phyloP scores from a whole-genome alignment of 2,113 vertebrate species.

The Marcusenius ussheri region DNA sequence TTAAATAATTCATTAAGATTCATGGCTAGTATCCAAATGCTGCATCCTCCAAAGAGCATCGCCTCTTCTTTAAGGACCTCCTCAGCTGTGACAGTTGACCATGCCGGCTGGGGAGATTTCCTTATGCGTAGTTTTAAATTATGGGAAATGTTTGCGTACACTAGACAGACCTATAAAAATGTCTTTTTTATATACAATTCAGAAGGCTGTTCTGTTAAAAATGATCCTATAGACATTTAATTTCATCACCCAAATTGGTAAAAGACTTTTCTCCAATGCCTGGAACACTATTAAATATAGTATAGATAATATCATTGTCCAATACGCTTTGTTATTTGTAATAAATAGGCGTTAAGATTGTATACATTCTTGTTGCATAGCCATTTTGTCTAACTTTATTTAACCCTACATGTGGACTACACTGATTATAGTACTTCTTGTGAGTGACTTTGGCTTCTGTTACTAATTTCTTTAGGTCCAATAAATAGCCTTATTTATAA shows the following conservation, averaged over 20 bases:
- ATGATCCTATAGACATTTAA: background rate
- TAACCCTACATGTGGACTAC: background rate
- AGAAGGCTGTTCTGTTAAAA: background rate
- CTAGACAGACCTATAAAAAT: background rate
- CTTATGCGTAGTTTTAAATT: background rate
- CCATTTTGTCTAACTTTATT: background rate
- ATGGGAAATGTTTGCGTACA: background rate
- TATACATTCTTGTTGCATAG: background rate
- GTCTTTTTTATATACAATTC: background rate
- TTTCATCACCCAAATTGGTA: background rate
- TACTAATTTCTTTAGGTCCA: background rate
- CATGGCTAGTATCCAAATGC: background rate
- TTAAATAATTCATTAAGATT: conserved; percentile 11
- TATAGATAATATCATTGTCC: background rate
- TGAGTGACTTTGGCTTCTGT: background rate
- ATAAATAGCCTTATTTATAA: background rate
- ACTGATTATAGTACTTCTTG: background rate
- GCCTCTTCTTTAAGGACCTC: background rate
- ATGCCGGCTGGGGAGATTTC: background rate
- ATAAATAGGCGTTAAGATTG: background rate
- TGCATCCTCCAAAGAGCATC: background rate
- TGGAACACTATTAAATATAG: background rate
- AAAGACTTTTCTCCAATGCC: background rate
- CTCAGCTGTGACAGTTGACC: background rate
- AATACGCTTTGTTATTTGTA: background rate